Percentiles rank a stretch among this genome's conserved stretches.
Evolutionary conservation across 2,888 invertebrate species (phyloP).

Genomic region (Therioaphis trifolii): DNA sequence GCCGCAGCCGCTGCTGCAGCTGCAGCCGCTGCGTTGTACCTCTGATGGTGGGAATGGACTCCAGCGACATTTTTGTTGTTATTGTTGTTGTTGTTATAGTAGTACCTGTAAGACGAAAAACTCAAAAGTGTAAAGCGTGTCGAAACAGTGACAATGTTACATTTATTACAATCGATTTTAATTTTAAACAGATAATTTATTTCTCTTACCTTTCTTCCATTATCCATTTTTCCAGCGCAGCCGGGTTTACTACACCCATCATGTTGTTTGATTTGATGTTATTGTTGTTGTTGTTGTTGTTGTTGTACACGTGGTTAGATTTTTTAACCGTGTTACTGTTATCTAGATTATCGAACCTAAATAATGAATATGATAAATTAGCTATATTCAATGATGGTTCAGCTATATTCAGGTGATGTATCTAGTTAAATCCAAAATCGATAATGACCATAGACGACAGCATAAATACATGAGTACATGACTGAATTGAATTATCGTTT

Average conservation of each 20-base stretch:
- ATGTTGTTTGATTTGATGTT: conserved; percentile 38
- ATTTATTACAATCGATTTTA: no score
- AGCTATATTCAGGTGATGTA: no score
- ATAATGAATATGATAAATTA: neutral
- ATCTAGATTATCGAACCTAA: conserved; percentile 32
- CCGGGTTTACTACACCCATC: conserved; percentile 48
- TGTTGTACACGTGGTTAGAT: conserved; percentile 25
- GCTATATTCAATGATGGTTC: neutral
- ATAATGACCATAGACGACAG: no score
- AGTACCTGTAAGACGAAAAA: conserved; percentile 45
- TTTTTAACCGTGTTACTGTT: conserved; percentile 26
- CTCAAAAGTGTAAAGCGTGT: no score
- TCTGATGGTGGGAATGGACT: conserved; percentile 9
- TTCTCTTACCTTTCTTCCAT: conserved; percentile 32
- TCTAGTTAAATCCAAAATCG: no score
- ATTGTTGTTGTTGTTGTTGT: conserved; percentile 15
- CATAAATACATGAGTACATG: no score
- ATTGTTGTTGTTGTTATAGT: conserved; percentile 51
- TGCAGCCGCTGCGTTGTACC: conserved; percentile 36
- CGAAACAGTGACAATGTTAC: neutral
- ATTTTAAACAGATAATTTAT: no score
- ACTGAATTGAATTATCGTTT: no score
- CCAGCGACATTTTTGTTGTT: conserved; percentile 16
- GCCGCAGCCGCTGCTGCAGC: conserved; percentile 41
- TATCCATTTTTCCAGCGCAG: conserved; percentile 48